Evolutionary conservation across 2,888 invertebrate species (phyloP), one percentile per base, ranked within the genome.

Genomic region (Cephus sareptanus): DNA sequence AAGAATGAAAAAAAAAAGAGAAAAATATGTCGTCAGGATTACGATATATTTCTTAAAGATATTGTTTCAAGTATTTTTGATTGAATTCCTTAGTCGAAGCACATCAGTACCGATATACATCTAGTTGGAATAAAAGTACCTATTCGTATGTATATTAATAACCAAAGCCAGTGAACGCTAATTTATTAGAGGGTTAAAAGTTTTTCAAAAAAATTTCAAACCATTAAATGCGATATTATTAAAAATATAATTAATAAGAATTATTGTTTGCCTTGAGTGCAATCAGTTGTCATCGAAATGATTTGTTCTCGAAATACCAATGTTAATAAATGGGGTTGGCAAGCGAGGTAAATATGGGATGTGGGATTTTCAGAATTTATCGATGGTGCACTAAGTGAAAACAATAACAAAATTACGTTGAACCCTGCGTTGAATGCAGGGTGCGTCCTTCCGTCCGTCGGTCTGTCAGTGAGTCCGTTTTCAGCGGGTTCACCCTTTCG

Each of bases 341-440:
- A 15, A 56, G 6, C 23, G 15, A 6, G 9, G 1, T 56, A 56
- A 56, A 15, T 23, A 15, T 15, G 40, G 40, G 0, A 56, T 56
- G 6, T 15, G 9, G 23, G 23, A 56, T 56, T 56, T 56, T 2
- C 23, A 23, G 40, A 56, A 23, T 23, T 23, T 15, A 56, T 56
- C 23, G 40, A 56, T 23, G 40, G 23, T 56, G 40, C 40, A 56
- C 40, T 69, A 56, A 77, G 80, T 73, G 77, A 81, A 78, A 84
- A 82, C 80, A 82, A 82, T 84, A 82, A 81, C 80, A 77, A 82
- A 83, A 83, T 81, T 81, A 83, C 77, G 74, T 74, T 69, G 79
- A 70, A 79, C 77, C 15, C 33, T 30, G 33, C 71, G 33, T 15
- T 15, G 11, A 6, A 40, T 1, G 23, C 23, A 56, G 23, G 40